Evolutionary conservation across 2,797 vertebrate genomes (phyloP), one percentile per base, ranked within the genome.

Genomic region (Melanotaenia parkinsoni): DNA sequence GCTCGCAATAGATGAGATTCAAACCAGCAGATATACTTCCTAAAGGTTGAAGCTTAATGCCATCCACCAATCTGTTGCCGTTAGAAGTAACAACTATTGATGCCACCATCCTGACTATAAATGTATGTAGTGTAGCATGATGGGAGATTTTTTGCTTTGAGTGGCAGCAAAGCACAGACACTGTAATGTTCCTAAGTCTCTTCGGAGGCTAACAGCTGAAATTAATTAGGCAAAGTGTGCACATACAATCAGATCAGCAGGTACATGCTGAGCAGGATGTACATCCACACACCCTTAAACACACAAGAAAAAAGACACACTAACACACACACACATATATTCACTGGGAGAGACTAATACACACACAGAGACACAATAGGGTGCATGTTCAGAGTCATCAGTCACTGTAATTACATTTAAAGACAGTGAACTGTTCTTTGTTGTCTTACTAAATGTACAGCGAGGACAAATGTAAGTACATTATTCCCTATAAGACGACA

Each of bases 321-420:
- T 7, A 28, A 30, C 28, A 38, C 35, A 20, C 12, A 7, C 47
- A 4, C 43, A 22, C 24, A 37, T 40, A 24, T 22, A 72, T 43
- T 58, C 11, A 45, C 22, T 1, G 24, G 57, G 26, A 72, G 53
- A 70, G 67, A 57, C 7, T 6, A 70, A 38, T 10, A 67, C 37
- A 73, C 37, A 73, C 28, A 58, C 56, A 37, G 28, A 50, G 47
- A 16, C 54, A 16, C 28, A 4, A 22, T 1, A 32, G 60, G 71
- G 22, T 24, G 56, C 35, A 24, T 20, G 63, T 14, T 38, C 51
- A 40, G 56, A 81, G 57, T 73, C 66, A 86, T 83, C 79, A 61
- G 68, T 87, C 81, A 84, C 51, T 6, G 3, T 81, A 80, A 88
- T 76, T 78, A 70, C 54, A 40, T 86, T 84, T 70, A 75, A 86